phyloP scores from a whole-genome alignment of 2,113 vertebrate species.

The Anoura caudifer region DNA sequence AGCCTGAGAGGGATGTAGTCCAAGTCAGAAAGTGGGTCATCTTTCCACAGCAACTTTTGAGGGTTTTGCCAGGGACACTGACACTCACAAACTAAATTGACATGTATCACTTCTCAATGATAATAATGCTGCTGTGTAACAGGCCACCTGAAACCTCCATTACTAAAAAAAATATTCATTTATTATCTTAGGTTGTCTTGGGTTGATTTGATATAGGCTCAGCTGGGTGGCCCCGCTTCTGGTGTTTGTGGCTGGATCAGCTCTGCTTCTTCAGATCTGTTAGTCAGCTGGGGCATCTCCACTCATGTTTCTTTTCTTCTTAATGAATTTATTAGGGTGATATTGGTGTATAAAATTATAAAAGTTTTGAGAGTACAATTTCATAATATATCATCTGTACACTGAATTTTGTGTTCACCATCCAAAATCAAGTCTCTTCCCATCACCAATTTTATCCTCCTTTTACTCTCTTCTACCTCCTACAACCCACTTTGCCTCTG shows the following conservation, averaged over 20 bases:
- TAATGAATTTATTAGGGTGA: not conserved
- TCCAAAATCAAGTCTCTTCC: not conserved
- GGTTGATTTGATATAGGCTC: not conserved
- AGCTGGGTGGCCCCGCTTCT: no score
- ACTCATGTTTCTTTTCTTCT: not conserved
- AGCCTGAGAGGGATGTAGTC: not conserved
- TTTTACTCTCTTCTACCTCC: not conserved
- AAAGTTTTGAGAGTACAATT: not conserved
- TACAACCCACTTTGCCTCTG: not conserved
- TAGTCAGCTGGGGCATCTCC: not conserved
- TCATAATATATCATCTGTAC: not conserved
- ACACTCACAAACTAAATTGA: not conserved
- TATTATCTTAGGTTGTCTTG: not conserved
- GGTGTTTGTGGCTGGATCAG: not conserved
- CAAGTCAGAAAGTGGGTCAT: not conserved
- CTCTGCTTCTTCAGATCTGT: not conserved
- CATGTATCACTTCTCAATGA: not conserved
- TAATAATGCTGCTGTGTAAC: not conserved
- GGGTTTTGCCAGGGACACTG: not conserved
- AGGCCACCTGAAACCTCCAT: not conserved
- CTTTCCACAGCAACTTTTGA: not conserved
- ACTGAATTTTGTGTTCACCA: not conserved
- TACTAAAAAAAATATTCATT: not conserved
- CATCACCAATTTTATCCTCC: not conserved
- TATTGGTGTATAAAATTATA: not conserved